Conservation (phyloP, 2,113 vertebrate species). For the Anas platyrhynchos region DNA sequence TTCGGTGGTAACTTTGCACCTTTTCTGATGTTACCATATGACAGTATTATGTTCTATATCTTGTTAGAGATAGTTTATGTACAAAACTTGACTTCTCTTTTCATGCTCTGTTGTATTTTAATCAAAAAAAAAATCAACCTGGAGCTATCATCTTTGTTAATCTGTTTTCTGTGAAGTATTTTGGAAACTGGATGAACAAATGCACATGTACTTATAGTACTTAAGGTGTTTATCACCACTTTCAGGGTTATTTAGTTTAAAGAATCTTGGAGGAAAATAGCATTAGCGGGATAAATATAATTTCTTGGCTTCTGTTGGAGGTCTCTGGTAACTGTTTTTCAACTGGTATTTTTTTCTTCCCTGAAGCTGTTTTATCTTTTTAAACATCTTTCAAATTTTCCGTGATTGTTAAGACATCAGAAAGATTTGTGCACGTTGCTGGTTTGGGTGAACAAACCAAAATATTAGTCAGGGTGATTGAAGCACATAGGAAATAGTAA, state of each 20-base stretch:
- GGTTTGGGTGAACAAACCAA: background rate
- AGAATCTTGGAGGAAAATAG: background rate
- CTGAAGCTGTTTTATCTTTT: background rate
- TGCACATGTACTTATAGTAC: accelerated
- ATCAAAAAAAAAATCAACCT: background rate
- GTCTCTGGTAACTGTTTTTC: background rate
- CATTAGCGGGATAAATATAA: background rate
- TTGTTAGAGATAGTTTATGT: background rate
- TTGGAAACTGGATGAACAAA: background rate
- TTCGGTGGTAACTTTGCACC: background rate
- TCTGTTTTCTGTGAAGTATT: background rate
- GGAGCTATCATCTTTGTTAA: background rate
- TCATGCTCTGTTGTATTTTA: background rate
- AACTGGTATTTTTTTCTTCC: background rate
- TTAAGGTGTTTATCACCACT: background rate
- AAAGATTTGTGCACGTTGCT: background rate
- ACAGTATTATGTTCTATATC: background rate
- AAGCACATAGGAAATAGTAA: background rate
- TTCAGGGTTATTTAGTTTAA: background rate
- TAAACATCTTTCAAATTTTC: background rate
- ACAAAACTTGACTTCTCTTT: background rate
- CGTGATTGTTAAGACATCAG: background rate
- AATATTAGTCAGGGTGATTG: background rate
- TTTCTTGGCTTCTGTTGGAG: background rate
- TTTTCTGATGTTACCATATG: background rate